Evolutionary conservation across 2,113 vertebrate genomes (phyloP).

Genomic region (Bucco capensis): DNA sequence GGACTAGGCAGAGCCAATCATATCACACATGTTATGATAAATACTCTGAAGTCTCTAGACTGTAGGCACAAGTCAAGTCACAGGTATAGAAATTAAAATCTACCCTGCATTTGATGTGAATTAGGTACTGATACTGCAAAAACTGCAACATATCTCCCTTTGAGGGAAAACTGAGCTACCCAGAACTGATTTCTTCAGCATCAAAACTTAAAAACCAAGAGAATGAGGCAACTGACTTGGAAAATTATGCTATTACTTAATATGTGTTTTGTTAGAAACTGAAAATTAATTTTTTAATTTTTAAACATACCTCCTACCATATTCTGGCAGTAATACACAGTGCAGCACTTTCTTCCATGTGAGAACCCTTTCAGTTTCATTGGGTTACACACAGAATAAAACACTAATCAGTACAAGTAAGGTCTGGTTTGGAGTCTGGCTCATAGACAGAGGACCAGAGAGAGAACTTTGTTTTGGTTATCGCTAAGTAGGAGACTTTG

Average conservation of each 20-base stretch:
- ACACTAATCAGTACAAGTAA: constrained; percentile 40
- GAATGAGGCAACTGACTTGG: not conserved
- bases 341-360: not conserved
- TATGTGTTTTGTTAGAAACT: not conserved
- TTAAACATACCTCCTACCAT: not conserved
- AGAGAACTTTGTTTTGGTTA: constrained; percentile 47
- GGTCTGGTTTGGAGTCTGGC: constrained; percentile 31
- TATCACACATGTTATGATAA: not conserved
- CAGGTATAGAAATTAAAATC: not conserved
- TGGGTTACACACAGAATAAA: constrained; percentile 35
- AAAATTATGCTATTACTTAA: not conserved
- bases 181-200: not conserved
- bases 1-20: not conserved
- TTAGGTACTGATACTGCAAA: not conserved
- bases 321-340: not conserved
- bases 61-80: not conserved
- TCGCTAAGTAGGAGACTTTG: constrained; percentile 44
- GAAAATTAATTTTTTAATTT: not conserved
- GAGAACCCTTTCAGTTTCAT: constrained; percentile 17
- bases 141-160: not conserved
- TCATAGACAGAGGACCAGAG: constrained; percentile 34
- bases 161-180: not conserved
- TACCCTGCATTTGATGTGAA: not conserved
- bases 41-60: not conserved
- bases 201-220: not conserved